Evolutionary conservation across 2,797 vertebrate species (phyloP).

Genomic region (Microchirus variegatus): DNA sequence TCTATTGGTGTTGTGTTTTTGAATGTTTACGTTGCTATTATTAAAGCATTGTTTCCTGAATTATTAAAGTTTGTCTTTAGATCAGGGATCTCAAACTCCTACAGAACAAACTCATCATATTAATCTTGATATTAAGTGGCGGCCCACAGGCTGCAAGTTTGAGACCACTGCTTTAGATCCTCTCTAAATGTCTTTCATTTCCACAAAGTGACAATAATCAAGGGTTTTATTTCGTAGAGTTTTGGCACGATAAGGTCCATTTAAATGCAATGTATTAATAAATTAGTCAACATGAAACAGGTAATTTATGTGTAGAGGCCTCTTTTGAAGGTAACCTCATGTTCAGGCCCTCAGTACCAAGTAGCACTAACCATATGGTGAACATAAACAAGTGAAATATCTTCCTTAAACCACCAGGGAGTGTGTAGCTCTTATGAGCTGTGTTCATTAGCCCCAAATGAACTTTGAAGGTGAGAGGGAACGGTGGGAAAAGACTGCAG

Average conservation of each 20-base stretch:
- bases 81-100: too few relatives aligned
- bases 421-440: constrained; percentile 44
- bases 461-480: constrained; percentile 69
- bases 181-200: background rate
- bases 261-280: too few relatives aligned
- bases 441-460: constrained; percentile 65
- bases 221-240: too few relatives aligned
- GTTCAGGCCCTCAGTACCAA: constrained; percentile 40
- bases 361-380: constrained; percentile 61
- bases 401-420: constrained; percentile 48
- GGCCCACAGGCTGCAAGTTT: too few relatives aligned
- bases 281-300: constrained; percentile 8
- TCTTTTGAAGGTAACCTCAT: constrained; percentile 59
- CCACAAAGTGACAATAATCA: constrained; percentile 14
- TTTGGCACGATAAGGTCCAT: too few relatives aligned
- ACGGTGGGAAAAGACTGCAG: constrained; percentile 15
- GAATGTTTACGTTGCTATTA: too few relatives aligned
- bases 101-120: too few relatives aligned
- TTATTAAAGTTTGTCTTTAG: too few relatives aligned
- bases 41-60: too few relatives aligned
- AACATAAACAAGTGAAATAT: constrained; percentile 65
- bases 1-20: too few relatives aligned
- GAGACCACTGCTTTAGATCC: too few relatives aligned
- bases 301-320: constrained; percentile 17
- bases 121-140: too few relatives aligned